These are phyloP conservation scores for Dryoscopus gambensis DNA, from an alignment of 2,113 vertebrate species.

Conservation along the genomic window DNA sequence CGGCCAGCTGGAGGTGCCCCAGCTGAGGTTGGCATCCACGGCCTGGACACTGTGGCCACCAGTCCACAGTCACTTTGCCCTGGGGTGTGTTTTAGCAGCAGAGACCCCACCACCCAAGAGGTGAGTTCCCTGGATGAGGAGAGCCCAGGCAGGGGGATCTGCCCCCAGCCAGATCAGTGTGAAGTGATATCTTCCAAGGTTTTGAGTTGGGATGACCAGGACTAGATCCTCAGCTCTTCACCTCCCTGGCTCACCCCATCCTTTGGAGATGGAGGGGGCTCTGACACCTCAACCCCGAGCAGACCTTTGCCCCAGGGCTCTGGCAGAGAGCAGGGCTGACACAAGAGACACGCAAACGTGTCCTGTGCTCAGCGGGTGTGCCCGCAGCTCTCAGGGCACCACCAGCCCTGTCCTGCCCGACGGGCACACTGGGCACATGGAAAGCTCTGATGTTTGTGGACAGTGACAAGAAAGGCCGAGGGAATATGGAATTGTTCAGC, in stretches of 20 bases:
- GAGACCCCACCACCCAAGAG: neutral
- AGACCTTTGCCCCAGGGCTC: conserved; percentile 9
- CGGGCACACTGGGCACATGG: neutral
- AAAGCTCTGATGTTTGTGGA: neutral
- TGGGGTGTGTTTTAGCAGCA: neutral
- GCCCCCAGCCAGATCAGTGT: too few relatives aligned
- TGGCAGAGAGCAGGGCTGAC: neutral
- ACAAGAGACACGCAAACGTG: neutral
- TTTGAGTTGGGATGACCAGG: neutral
- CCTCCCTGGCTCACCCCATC: neutral
- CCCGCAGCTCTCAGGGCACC: neutral
- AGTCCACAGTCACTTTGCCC: neutral
- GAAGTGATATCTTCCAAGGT: neutral
- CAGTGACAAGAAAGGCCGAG: neutral
- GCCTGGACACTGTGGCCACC: neutral
- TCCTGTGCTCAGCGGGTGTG: neutral
- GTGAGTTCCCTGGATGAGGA: neutral
- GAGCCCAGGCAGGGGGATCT: neutral
- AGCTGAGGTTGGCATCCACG: neutral
- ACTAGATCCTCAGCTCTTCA: neutral
- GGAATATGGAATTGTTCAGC: neutral
- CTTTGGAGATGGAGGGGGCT: neutral
- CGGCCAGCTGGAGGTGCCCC: rapidly evolving
- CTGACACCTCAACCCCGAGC: neutral
- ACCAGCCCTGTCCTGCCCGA: neutral